Base-by-base conservation (phyloP, 2,797 vertebrate species). In the Hippoglossus hippoglossus region DNA sequence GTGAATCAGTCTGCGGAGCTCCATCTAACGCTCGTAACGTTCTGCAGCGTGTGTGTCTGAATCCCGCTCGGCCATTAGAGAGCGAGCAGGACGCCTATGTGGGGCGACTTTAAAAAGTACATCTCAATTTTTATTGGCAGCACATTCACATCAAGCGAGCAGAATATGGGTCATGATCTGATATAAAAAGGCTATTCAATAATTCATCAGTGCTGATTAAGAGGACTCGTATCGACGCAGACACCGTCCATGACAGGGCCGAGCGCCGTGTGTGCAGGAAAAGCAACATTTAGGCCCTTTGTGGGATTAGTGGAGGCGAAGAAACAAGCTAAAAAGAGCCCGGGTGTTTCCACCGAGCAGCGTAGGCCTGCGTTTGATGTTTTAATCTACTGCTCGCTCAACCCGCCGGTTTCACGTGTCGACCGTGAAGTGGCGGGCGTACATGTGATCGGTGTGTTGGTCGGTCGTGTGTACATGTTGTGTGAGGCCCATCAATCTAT, bases 111-210 rank as follows among this genome's bases (percentile, higher is more conserved):
- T 81, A 79, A 86, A 82, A 88, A 81, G 86, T 82, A 71, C 79
- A 77, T 88, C 83, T 86, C 34, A n/a, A 68, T 82, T 83, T 41
- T 91, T 90, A 90, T 90, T 86, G 90, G 90, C 87, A 81, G 80
- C 70, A 55, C 47, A 70, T 80, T 83, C 83, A 80, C 80, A 86
- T 87, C 60, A 82, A 88, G 82, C 71, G n/a, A 71, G 75, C 21
- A 49, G 80, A 90, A 93, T 92, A 85, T 93, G 91, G 93, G 92
- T 90, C 92, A 92, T 89, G 89, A 92, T 91, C 89, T 87, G 85
- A 90, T 92, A 88, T 90, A 89, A 89, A 91, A 91, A 90, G 86
- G 75, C 77, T 90, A 1, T 80, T 94, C 86, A 91, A 92, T 92
- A 91, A 93, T 93, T 93, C 77, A 92, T 86, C 62, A 24, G 68